Evolutionary conservation across 2,113 vertebrate genomes (phyloP), one percentile per base, ranked within the genome.

Genomic region (Cyanistes caeruleus): DNA sequence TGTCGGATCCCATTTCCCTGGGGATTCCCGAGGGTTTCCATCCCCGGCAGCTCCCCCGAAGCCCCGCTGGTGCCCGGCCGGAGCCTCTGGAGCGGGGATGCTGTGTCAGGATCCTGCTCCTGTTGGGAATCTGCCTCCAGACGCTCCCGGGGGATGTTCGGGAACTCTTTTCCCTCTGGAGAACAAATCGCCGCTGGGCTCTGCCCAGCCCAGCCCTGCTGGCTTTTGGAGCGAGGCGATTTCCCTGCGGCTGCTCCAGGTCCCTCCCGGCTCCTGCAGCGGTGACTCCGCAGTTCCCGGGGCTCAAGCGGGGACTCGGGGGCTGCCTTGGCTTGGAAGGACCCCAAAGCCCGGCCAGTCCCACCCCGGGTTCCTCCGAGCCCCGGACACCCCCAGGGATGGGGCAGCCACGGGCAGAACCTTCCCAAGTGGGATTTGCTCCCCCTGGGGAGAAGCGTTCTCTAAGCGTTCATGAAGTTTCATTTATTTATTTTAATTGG

Each of bases 291-390:
- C 72, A 28, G 0, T 33, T 21, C 33, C 3, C 39, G 65, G 64
- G 70, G 43, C 12, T 2, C 5, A 6, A 4, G 7, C 62, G 3
- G 49, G 41, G 28, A 35, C 20, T 8, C 4, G 2, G 35, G 68
- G 44, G 2, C 2, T 21, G 48, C 13, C 1, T 5, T 3, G 58
- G 58, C 1, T 18, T 6, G 49, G 59, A 18, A 41, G 30, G 51
- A 30, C 2, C 60, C 2, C 0, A 16, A 21, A 58, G 5, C 11
- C 46, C 25, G 0, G 2, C 33, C 53, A 1, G 25, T 15, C 22
- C 46, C 73, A 5, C 8, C 22, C 52, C 43, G 9, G 39, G 3
- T 3, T 10, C 56, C 48, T 24, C 80, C 56, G 5, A 52, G 31
- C 39, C 67, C 46, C 16, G 49, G 67, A 20, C 22, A 15, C 8